Evolutionary conservation across 2,888 invertebrate species (phyloP), one percentile per base, ranked within the genome.

Genomic region (Eristalis arbustorum): DNA sequence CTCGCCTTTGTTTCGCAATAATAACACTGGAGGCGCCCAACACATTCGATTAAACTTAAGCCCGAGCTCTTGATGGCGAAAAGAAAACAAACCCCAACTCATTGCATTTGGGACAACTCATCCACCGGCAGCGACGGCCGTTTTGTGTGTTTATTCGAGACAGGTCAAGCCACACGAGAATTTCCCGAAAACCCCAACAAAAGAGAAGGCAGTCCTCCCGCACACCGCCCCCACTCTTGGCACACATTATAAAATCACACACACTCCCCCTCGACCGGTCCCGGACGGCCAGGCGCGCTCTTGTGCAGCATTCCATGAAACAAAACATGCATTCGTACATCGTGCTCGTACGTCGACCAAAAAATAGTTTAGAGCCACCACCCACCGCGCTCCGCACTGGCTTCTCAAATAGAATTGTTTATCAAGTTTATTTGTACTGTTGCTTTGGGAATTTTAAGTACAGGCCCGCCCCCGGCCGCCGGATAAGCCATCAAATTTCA

Each of bases 361-460:
- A 6, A n/a, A 37, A 23, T 59, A 59, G 23, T 40, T 40, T 2
- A 5, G 40, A 37, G 4, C 18, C 18, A 61, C 49, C 40, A 25
- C 37, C 10, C 34, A 25, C 25, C 22, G 61, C 78, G 75, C n/a
- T n/a, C n/a, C 66, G 62, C 63, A 79, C 49, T 69, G 75, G 71
- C 62, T 71, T 72, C 31, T 72, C 68, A 84, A 80, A 80, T 76
- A 73, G 80, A 84, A 80, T 80, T 84, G 75, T 85, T 77, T 78
- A 74, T 71, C 78, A 57, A 73, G 69, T 74, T 64, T 78, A 77
- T 81, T 69, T 69, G 85, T 66, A 61, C 31, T 67, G 82, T 71
- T 82, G 82, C 82, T 75, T 71, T 85, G 77, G 66, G 77, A 82
- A 82, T 85, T 82, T 78, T 78, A 74, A 85, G 78, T 77, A 73